Evolutionary conservation across 1,140 invertebrate species (phyloP), one percentile per base, ranked within the genome.

Genomic region (Ostrea edulis): DNA sequence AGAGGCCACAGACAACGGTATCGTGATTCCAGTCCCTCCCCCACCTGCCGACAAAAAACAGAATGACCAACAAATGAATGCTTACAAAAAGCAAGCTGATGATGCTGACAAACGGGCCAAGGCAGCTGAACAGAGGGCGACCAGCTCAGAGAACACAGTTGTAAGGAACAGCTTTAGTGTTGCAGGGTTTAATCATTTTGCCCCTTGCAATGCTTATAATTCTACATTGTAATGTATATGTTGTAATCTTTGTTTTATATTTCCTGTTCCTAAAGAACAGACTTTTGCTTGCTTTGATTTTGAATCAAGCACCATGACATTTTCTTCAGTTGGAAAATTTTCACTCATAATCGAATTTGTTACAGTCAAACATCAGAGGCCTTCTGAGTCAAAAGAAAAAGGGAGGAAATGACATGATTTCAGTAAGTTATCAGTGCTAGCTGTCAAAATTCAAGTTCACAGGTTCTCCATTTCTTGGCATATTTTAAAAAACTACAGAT

Each of bases 371-470:
- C 22, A 86, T 90, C 35, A 86, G 87, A 53, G 44, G 52, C 22
- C 85, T 87, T 14, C 20, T 90, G 22, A 83, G 35, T 55, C 77
- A 87, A 53, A 87, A 86, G 81, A 89, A 89, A 54, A 62, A n/a
- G 11, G 84, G 29, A n/a, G 90, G 90, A 77, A 84, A 89, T 65
- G 17, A 53, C 25, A 88, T 88, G 29, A 89, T 90, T 62, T 89
- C 86, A 62, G 90, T 90, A 86, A 65, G 84, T 82, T 0, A 44
- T 44, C 35, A 44, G 35, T 44, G 35, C 35, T n/a, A n/a, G n/a
- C n/a, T 44, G 2, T 44, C 5, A 44, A 44, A 44, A 44, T 44
- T 44, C 35, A 44, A 44, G 5, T n/a, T 5, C 35, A 44, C 35
- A 44, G 35, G 5, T 44, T 44, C 35, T 44, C 35, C 2, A 44